phyloP scores from a whole-genome alignment of 2,113 vertebrate species.

The Vanacampus margaritifer region DNA sequence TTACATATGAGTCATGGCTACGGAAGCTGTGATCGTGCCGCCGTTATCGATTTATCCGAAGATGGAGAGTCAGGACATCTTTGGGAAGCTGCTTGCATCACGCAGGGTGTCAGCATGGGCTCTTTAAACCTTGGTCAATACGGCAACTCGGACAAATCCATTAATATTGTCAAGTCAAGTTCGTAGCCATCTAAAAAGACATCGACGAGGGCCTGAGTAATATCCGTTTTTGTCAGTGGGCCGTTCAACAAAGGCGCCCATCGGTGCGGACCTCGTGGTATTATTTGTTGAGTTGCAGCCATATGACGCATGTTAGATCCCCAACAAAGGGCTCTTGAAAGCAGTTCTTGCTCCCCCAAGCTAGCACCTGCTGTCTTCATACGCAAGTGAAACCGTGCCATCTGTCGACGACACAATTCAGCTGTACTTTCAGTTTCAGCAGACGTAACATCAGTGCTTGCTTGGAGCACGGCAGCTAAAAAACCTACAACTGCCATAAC shows the following conservation, averaged over 20 bases:
- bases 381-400: too few species aligned
- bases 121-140: slow-evolving; percentile 8
- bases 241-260: not conserved
- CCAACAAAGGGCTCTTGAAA: not conserved
- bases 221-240: not conserved
- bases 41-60: not conserved
- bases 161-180: not conserved
- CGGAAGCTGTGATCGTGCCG: not conserved
- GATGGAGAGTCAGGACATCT: slow-evolving; percentile 9
- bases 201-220: not conserved
- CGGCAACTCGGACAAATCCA: not conserved
- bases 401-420: too few species aligned
- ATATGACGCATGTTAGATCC: not conserved
- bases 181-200: not conserved
- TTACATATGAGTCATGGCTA: not conserved
- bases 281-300: not conserved
- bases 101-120: slow-evolving; percentile 10
- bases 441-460: not conserved
- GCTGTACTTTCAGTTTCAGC: not conserved
- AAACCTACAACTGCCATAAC: not conserved
- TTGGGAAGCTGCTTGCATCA: not conserved
- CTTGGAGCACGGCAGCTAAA: not conserved
- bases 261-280: not conserved
- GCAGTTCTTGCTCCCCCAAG: too few species aligned
- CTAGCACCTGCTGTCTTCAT: too few species aligned